Percentiles rank a stretch among this genome's conserved stretches.
phyloP scores from a whole-genome alignment of 2,113 vertebrate genomes.

The Hydrolagus affinis region DNA sequence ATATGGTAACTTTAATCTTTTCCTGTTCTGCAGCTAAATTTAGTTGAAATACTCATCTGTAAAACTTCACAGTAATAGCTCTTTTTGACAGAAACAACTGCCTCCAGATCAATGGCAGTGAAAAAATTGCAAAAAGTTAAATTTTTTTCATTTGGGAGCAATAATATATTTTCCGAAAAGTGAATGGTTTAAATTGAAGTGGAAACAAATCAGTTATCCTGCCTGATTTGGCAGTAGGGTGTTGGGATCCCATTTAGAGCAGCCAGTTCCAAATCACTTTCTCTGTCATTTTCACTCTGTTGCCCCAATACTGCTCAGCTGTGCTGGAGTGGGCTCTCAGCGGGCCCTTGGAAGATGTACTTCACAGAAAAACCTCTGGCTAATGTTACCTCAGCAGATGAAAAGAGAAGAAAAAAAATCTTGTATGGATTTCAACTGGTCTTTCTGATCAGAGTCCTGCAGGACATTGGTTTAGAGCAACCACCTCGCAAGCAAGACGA shows the following conservation, averaged over 20 bases:
- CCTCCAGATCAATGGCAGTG: background rate
- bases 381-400: background rate
- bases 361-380: background rate
- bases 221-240: background rate
- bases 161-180: background rate
- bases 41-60: background rate
- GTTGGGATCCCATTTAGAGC: background rate
- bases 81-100: background rate
- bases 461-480: too few relatives aligned
- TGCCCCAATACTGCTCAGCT: too few relatives aligned
- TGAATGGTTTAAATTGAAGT: background rate
- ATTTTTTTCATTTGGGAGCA: background rate
- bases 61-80: background rate
- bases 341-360: background rate
- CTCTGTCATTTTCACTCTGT: background rate
- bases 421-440: background rate
- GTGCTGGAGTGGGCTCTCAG: background rate
- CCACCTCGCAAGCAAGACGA: too few relatives aligned
- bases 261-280: background rate
- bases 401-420: background rate
- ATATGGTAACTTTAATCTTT: background rate
- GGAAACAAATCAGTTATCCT: too few relatives aligned
- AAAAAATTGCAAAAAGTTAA: background rate
- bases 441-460: background rate
- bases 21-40: slow-evolving; percentile 6